Conservation (phyloP, 2,113 vertebrate genomes). For the Benitochromis conjunctus region DNA sequence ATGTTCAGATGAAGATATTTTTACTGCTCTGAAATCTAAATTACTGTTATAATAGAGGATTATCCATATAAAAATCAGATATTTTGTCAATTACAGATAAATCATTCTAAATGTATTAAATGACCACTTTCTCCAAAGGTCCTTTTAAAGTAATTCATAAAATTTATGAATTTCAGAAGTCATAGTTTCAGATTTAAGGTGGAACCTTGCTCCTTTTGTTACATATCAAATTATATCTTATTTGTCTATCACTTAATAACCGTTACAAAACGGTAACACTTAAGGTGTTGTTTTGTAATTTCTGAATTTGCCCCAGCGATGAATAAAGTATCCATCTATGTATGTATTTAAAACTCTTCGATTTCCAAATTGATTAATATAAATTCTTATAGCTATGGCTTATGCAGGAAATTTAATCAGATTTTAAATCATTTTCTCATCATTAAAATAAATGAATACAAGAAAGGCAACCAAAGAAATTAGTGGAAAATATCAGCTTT, state of each 20-base stretch:
- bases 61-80: not conserved
- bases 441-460: not conserved
- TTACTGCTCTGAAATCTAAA: not conserved
- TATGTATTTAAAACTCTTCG: not conserved
- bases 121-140: not conserved
- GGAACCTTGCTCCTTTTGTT: not conserved
- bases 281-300: not conserved
- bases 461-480: not conserved
- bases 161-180: not conserved
- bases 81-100: fast-evolving
- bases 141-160: not conserved
- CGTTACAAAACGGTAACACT: not conserved
- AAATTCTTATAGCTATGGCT: not conserved
- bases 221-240: not conserved
- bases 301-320: not conserved
- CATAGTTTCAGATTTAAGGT: not conserved
- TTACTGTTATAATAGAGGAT: not conserved
- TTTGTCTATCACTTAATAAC: not conserved
- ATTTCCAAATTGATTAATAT: not conserved
- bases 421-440: not conserved
- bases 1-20: not conserved
- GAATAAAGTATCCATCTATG: fast-evolving
- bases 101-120: not conserved
- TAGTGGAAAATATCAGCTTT: not conserved
- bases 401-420: not conserved